Conservation (phyloP, 1,140 invertebrate genomes). For the Pseudachorutes palmiensis region DNA sequence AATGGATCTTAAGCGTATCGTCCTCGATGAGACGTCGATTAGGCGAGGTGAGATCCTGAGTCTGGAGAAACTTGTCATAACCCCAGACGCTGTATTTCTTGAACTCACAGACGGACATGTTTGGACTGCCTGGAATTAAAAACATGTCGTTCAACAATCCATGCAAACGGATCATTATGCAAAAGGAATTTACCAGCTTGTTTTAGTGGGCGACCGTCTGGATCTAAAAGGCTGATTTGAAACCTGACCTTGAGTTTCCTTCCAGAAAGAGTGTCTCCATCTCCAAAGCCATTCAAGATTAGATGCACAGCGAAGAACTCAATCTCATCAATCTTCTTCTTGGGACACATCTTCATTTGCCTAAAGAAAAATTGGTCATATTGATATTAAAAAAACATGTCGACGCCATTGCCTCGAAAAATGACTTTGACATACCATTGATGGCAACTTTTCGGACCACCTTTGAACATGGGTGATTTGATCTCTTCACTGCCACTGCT, state of each 20-base stretch:
- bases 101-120: constrained; percentile 38
- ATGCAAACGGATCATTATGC: not conserved
- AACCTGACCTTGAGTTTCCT: constrained; percentile 36
- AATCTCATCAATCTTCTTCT: constrained; percentile 35
- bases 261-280: constrained; percentile 21
- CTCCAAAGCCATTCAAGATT: constrained; percentile 32
- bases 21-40: constrained; percentile 31
- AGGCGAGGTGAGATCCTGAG: constrained; percentile 23
- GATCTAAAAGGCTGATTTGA: constrained; percentile 35
- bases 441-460: constrained; percentile 35
- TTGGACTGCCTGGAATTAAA: constrained; percentile 30
- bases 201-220: constrained; percentile 34
- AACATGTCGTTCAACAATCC: not conserved
- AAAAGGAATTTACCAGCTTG: constrained; percentile 29
- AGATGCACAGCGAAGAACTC: constrained; percentile 38
- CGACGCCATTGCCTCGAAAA: not conserved
- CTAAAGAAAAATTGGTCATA: constrained; percentile 15
- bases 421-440: constrained; percentile 23
- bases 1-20: constrained; percentile 34
- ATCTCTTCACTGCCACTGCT: constrained; percentile 28
- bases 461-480: constrained; percentile 33
- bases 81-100: constrained; percentile 37
- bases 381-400: not conserved
- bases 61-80: constrained; percentile 35
- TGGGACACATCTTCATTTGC: constrained; percentile 35